Base-by-base conservation (phyloP, 2,797 vertebrate genomes). In the Aplochiton taeniatus region DNA sequence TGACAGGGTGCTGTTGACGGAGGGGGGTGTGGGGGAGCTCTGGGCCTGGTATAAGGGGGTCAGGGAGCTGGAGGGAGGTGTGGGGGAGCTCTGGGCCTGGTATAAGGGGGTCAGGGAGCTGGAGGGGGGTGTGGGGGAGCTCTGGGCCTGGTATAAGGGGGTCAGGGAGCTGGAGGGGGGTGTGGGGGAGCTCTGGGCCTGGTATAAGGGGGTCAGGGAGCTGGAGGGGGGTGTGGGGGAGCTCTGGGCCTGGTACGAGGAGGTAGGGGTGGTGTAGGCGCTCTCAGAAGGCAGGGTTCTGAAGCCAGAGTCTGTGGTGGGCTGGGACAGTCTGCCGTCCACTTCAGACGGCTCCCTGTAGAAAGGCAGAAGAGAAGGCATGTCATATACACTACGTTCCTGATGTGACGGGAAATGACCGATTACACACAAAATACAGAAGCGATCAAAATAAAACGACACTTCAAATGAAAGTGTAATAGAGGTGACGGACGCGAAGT, bases 241-340 rank as follows among this genome's bases (percentile, higher is more conserved):
- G 59, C 17, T 11, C 0, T 58, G 9, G 16, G 58, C 59, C 0
- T 19, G 10, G 58, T 83, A 85, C 12, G 84, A 85, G 11, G 76
- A 77, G 13, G 75, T 82, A 11, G 82, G 85, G 47, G 82, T 82
- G 5, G 82, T 83, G 61, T 87, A 88, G 48, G 72, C 41, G 53
- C 76, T 89, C 57, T 91, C 93, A 14, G 92, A 90, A 1, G 89
- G 84, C 78, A 94, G 95, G 0, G 93, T 93, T 41, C 85, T 91
- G 86, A 94, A 94, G 64, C 90, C 78, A 0, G 93, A 92, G 75
- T 97, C 95, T 61, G 89, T 79, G 16, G 83, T 87, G 59, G 89
- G 71, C 17, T 93, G 93, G 65, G 92, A 92, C 45, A 91, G 92
- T 0, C 90, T 93, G 81, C 89, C 92, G 59, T 96, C 95, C 0